Evolutionary conservation across 2,113 vertebrate species (phyloP).

Genomic region (Oreochromis spilurus): DNA sequence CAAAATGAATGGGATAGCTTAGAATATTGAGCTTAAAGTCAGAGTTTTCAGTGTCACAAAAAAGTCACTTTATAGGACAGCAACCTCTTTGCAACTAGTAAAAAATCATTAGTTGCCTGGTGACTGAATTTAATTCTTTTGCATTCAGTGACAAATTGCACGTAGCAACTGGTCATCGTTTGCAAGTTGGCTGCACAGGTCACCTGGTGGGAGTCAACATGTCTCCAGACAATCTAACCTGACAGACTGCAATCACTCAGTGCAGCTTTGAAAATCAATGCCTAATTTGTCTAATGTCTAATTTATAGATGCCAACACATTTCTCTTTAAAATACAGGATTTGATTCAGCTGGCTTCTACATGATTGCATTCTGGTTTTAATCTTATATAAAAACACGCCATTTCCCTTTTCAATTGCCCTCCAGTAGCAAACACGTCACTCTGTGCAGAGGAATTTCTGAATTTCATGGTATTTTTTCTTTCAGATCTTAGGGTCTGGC

Average conservation of each 20-base stretch:
- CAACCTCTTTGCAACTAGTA: neutral
- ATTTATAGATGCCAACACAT: neutral
- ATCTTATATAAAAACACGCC: neutral
- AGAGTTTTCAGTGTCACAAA: neutral
- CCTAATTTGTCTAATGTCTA: neutral
- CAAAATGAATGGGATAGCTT: neutral
- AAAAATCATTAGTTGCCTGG: neutral
- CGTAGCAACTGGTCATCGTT: neutral
- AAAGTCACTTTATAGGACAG: neutral
- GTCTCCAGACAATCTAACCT: neutral
- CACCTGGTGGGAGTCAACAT: neutral
- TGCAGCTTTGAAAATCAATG: neutral
- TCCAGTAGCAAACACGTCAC: neutral
- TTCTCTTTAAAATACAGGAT: neutral
- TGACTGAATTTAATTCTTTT: accelerated
- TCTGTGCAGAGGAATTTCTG: neutral
- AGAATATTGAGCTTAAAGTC: neutral
- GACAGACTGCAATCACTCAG: neutral
- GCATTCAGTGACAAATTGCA: neutral
- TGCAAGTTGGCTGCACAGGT: neutral
- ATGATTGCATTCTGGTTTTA: neutral
- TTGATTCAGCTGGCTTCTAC: neutral
- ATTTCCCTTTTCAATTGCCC: neutral
- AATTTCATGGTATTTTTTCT: neutral
- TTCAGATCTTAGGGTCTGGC: neutral